Conservation (phyloP, 2,113 vertebrate species). For the Lethenteron reissneri region DNA sequence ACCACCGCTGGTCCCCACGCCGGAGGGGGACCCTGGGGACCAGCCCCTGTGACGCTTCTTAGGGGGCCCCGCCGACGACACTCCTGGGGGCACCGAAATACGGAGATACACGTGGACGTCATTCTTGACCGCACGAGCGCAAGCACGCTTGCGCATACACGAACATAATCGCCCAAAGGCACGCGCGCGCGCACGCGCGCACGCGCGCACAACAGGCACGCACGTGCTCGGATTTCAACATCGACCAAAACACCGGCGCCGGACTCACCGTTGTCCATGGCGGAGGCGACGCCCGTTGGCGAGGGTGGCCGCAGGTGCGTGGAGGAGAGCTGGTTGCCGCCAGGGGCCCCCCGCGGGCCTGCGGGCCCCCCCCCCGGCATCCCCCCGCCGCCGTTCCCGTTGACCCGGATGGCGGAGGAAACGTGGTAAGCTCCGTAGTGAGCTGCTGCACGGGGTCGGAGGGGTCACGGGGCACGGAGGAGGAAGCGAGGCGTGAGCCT, state of each 20-base stretch:
- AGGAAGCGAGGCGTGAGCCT: no score
- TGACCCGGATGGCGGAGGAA: background rate
- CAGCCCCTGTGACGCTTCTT: background rate
- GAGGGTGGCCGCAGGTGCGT: constrained; percentile 49
- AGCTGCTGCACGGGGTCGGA: background rate
- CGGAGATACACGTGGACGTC: background rate
- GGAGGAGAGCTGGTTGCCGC: constrained; percentile 53
- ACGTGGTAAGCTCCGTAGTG: background rate
- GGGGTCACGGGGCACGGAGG: no score
- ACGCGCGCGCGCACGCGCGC: background rate
- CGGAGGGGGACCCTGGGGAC: background rate
- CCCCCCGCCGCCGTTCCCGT: constrained; percentile 14
- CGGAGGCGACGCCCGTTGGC: constrained; percentile 27
- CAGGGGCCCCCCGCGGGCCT: constrained; percentile 57
- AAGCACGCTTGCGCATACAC: background rate
- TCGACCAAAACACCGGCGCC: no score
- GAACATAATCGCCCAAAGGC: background rate
- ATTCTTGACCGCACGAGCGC: background rate
- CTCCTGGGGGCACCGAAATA: background rate
- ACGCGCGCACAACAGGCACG: background rate
- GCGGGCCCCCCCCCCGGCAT: constrained; percentile 33
- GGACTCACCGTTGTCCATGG: constrained; percentile 26
- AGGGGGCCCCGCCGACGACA: background rate
- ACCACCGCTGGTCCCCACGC: no score
- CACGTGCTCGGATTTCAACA: no score